A percentile compares a stretch with the other conserved stretches of the same genome.
Evolutionary conservation across 1,140 invertebrate genomes (phyloP).

Genomic region (Mactra quadrangularis): DNA sequence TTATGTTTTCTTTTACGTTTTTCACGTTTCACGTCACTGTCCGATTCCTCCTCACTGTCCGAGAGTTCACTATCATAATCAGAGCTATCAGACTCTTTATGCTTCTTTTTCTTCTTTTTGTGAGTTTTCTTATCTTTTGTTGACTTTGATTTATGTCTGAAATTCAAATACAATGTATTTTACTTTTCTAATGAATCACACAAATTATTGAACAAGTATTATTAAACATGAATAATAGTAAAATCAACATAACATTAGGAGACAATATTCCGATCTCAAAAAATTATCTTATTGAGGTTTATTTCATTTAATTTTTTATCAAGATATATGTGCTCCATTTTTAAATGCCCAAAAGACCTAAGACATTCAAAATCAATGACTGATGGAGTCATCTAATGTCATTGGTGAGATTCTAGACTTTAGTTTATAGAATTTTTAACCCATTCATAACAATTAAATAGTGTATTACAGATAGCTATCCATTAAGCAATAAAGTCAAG

Average conservation of each 20-base stretch:
- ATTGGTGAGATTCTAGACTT: too few relatives aligned
- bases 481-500: too few relatives aligned
- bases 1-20: constrained; percentile 8
- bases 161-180: constrained; percentile 16
- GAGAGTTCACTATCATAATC: constrained; percentile 1
- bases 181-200: too few relatives aligned
- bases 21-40: not conserved
- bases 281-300: not conserved
- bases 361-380: too few relatives aligned
- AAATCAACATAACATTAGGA: not conserved
- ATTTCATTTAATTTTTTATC: not conserved
- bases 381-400: too few relatives aligned
- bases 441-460: too few relatives aligned
- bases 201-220: not conserved
- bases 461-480: too few relatives aligned
- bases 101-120: constrained; percentile 54
- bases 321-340: not conserved
- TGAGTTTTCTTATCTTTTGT: constrained; percentile 33
- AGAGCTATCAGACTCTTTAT: not conserved
- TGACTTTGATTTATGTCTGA: constrained; percentile 58
- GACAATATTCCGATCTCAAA: not conserved
- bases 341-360: not conserved
- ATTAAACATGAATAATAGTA: not conserved
- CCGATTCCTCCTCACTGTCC: constrained; percentile 3
- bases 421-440: too few relatives aligned